Evolutionary conservation across 2,888 invertebrate species (phyloP), one percentile per base, ranked within the genome.

Genomic region (Rhagonycha fulva): DNA sequence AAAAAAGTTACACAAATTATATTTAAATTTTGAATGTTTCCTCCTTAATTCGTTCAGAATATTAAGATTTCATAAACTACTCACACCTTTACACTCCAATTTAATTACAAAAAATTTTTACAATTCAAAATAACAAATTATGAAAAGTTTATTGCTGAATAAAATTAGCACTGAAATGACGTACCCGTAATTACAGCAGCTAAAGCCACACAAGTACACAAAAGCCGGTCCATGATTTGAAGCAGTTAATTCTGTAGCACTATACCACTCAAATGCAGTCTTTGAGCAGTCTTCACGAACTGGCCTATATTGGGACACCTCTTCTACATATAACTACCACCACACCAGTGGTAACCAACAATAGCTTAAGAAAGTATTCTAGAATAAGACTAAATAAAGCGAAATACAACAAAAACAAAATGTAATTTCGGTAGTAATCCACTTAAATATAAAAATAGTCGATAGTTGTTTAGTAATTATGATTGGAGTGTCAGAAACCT

Each of bases 301-400:
- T 85, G 85, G 84, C 85, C 85, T 85, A 85, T 84, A 85, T 85
- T 82, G 81, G 47, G 80, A 78, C 82, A 82, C 82, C 83, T 84
- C 84, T 83, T 84, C 82, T 81, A 81, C 82, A 82, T 82, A 82
- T 82, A 82, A 81, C 80, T 78, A 78, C 74, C 68, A 68, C 68
- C 77, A 74, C 72, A 76, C 77, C 77, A 76, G 76, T 66, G 77
- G 76, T 77, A 73, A 76, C 78, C 75, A 78, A 78, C 76, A 74
- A 66, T 26, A 26, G 23, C 63, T 66, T 24, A 66, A 66, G 63
- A 66, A 66, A 66, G 63, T 66, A 23, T 66, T 66, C 26, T 66
- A 47, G n/a, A 47, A 47, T 47, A 47, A 47, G 47, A 47, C 47
- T 47, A 47, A 47, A 47, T 47, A 5, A 47, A 47, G n/a, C 7